Conservation (phyloP, 2,888 invertebrate genomes). For the Andrena trimmerana region DNA sequence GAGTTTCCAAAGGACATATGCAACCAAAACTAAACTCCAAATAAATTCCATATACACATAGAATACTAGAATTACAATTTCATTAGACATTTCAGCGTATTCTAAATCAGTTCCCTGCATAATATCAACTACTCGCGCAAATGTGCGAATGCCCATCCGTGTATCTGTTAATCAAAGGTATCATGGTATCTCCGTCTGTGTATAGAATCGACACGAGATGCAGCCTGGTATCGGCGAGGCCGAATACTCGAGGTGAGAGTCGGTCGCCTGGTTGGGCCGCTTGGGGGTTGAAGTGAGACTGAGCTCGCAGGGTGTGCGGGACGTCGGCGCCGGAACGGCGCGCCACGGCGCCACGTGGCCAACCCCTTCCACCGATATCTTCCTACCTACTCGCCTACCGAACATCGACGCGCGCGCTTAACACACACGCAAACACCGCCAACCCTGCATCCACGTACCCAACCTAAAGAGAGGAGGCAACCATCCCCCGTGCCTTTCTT, state of each 20-base stretch:
- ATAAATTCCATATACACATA: no score
- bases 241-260: slow-evolving; percentile 59
- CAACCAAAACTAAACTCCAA: no score
- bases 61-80: no score
- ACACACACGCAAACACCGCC: slow-evolving; percentile 43
- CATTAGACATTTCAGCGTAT: no score
- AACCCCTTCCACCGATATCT: slow-evolving; percentile 75
- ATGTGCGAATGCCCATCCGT: no score
- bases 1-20: no score
- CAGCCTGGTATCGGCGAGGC: slow-evolving; percentile 42
- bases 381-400: slow-evolving; percentile 62
- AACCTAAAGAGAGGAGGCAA: slow-evolving; percentile 51
- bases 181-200: no score
- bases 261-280: slow-evolving; percentile 72
- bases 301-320: slow-evolving; percentile 77
- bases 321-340: slow-evolving; percentile 84
- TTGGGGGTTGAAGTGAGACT: slow-evolving; percentile 77
- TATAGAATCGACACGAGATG: slow-evolving; percentile 32
- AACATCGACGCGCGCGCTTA: slow-evolving; percentile 49
- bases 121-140: no score
- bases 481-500: slow-evolving; percentile 52
- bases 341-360: slow-evolving; percentile 85
- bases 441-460: slow-evolving; percentile 35
- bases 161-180: no score
- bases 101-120: no score